These are phyloP conservation scores for Florisuga fusca DNA, from an alignment of 2,797 vertebrate species.

Conservation along the genomic window DNA sequence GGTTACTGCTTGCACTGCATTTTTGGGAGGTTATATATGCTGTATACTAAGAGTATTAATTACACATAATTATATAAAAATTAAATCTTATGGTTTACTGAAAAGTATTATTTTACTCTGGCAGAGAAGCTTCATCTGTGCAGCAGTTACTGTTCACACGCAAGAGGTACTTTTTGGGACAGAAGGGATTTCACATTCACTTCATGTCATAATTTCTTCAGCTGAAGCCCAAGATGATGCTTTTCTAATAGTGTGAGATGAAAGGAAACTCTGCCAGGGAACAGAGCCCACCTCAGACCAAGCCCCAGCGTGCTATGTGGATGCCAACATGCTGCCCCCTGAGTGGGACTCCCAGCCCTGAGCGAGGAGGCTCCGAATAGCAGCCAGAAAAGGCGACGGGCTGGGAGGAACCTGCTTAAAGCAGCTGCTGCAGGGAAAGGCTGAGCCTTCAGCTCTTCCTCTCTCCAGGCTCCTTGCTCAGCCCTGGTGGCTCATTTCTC, in stretches of 20 bases:
- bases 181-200: background rate
- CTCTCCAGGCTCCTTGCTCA: background rate
- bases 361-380: background rate
- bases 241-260: background rate
- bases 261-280: background rate
- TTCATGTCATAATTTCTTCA: background rate
- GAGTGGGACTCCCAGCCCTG: background rate
- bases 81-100: background rate
- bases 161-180: background rate
- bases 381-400: background rate
- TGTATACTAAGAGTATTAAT: conserved; percentile 9
- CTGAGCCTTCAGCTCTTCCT: background rate
- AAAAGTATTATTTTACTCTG: conserved; percentile 27
- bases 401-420: background rate
- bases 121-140: conserved; percentile 1
- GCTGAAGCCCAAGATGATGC: background rate
- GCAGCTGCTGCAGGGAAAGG: background rate
- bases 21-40: conserved; percentile 17
- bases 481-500: background rate
- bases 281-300: background rate
- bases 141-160: background rate
- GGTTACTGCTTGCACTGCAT: background rate
- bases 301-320: background rate
- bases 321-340: background rate
- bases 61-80: conserved; percentile 9